A percentile compares a stretch with the other conserved stretches of the same genome.
These are phyloP conservation scores for Leptinotarsa peninsularis DNA, from an alignment of 2,888 invertebrate genomes.

Conservation along the genomic window DNA sequence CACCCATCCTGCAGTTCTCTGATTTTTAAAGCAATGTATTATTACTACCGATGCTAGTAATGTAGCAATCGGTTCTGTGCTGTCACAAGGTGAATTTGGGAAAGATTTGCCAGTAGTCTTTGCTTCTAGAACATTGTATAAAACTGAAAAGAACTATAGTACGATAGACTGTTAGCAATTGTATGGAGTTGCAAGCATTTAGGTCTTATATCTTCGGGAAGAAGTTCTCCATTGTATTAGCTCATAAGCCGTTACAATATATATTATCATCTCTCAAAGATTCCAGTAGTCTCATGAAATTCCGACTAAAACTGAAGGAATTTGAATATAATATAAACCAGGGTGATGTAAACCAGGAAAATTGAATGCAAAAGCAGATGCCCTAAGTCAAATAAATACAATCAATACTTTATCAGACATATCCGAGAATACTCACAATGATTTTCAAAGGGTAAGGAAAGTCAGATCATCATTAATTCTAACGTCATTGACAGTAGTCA, in stretches of 20 bases:
- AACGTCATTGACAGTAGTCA: too few species aligned
- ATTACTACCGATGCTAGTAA: conserved; percentile 37
- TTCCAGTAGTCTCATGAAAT: not conserved
- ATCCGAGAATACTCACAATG: too few species aligned
- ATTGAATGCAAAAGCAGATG: too few species aligned
- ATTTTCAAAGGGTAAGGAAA: too few species aligned
- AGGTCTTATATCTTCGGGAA: not conserved
- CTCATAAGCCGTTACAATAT: not conserved
- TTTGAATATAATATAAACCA: not conserved
- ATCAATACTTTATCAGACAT: too few species aligned
- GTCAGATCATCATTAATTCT: too few species aligned
- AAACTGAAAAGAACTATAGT: not conserved
- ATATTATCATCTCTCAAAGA: not conserved
- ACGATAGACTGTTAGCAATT: not conserved
- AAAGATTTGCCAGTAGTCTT: conserved; percentile 39
- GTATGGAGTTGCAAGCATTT: not conserved
- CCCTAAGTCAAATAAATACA: too few species aligned
- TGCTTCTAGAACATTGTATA: conserved; percentile 31
- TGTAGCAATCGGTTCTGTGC: conserved; percentile 35
- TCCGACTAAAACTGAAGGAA: not conserved
- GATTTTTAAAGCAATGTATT: conserved; percentile 37
- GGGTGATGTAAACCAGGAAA: too few species aligned
- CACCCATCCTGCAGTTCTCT: conserved; percentile 31
- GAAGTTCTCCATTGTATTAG: not conserved
- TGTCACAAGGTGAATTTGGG: conserved; percentile 37